These are phyloP conservation scores for Drosophila quadrilineata DNA, from an alignment of 1,140 invertebrate species.

Conservation along the genomic window DNA sequence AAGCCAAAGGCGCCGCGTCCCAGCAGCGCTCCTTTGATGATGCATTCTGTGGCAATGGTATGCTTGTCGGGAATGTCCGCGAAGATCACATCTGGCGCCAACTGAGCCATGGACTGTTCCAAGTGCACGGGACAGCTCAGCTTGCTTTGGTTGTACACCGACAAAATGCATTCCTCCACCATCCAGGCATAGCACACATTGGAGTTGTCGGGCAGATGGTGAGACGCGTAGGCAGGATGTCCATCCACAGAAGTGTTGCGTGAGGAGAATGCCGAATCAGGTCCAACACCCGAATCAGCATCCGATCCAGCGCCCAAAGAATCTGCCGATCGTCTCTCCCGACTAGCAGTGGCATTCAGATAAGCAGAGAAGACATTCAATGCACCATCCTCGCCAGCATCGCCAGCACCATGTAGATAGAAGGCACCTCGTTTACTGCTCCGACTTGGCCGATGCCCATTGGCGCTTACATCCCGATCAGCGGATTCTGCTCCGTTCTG, in stretches of 20 bases:
- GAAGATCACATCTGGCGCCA: constrained; percentile 92
- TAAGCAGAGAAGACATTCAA: constrained; percentile 75
- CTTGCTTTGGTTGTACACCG: constrained; percentile 86
- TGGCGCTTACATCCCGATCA: constrained; percentile 63
- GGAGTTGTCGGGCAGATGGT: constrained; percentile 65
- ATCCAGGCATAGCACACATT: constrained; percentile 87
- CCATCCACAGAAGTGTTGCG: constrained; percentile 92
- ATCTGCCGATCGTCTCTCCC: constrained; percentile 70
- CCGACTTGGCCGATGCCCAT: constrained; percentile 48
- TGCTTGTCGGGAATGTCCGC: constrained; percentile 91
- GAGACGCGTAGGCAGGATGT: constrained; percentile 82
- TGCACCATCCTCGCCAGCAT: constrained; percentile 58
- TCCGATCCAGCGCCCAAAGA: constrained; percentile 82
- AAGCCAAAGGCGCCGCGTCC: constrained; percentile 98
- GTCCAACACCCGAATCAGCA: constrained; percentile 84
- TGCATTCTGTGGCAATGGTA: constrained; percentile 89
- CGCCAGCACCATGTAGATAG: constrained; percentile 56
- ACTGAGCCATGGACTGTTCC: constrained; percentile 84
- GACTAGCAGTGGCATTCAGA: constrained; percentile 66
- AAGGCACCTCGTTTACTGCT: constrained; percentile 49
- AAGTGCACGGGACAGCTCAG: constrained; percentile 86
- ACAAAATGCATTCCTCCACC: constrained; percentile 97
- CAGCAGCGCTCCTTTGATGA: constrained; percentile 90
- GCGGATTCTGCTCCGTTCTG: constrained; percentile 52
- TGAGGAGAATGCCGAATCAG: constrained; percentile 85